Base-by-base conservation (phyloP, 2,888 invertebrate genomes). In the Oscheius sp. region DNA sequence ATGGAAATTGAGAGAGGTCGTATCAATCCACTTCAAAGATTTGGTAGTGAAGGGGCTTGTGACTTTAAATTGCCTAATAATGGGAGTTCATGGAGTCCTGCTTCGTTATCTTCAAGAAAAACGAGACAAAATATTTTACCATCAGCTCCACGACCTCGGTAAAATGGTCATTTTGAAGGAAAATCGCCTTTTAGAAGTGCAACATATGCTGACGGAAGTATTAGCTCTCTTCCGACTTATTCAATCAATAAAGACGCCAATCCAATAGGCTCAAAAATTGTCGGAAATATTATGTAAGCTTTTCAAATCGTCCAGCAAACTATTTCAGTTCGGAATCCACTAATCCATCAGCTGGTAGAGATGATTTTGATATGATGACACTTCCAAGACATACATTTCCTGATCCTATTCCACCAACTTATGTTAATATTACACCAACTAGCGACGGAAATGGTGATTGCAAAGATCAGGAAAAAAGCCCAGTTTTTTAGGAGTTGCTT, bases 21-120 rank as follows among this genome's bases (percentile, higher is more conserved):
- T 56, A 77, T 86, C 73, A 68, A 82, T 76, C 74, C 84, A 0
- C 80, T 86, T 35, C 86, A 86, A 56, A 49, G 85, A 73, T 86
- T 85, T 72, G 74, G 82, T 21, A 85, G 85, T 70, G 86, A 86
- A 84, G 86, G 66, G 21, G n/a, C 52, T 16, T 66, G 66, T 53
- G 49, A 66, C 9, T 45, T 66, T 7, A 66, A 61, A 43, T 2
- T 58, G 55, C 27, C 69, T 16, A 2, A 25, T 23, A 71, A 41
- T 43, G 61, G 61, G 7, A 61, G 45, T 43, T 61, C 61, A 16
- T 61, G 61, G 61, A 53, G 43, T 23, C 55, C 46, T 18, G 59
- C 46, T 18, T 61, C 69, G 1, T 16, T 43, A 21, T 41, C 12
- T 29, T 29, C 53, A 18, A 25, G 41, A 7, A 71, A 56, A 21